These are phyloP conservation scores for Lithophane socia DNA, from an alignment of 2,888 invertebrate genomes.

Conservation along the genomic window DNA sequence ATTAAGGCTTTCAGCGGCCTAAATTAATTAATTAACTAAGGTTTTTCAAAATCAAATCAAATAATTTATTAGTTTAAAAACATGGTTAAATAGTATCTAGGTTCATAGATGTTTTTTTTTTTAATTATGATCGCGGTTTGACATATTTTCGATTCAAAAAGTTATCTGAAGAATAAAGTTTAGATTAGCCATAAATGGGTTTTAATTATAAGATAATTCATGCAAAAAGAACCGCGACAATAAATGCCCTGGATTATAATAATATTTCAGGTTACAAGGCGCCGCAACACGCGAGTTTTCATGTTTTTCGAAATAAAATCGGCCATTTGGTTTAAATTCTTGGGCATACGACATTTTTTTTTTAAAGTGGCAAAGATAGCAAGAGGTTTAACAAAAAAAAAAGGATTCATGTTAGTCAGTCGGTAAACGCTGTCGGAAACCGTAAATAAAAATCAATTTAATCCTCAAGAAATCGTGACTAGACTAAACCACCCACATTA, in stretches of 20 bases:
- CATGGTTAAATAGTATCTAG: too few relatives aligned
- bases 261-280: neutral
- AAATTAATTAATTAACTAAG: too few relatives aligned
- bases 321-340: neutral
- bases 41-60: too few relatives aligned
- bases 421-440: constrained; percentile 17
- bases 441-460: constrained; percentile 12
- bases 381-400: neutral
- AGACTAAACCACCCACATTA: constrained; percentile 34
- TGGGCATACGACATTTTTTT: neutral
- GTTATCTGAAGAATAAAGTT: too few relatives aligned
- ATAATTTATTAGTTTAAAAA: too few relatives aligned
- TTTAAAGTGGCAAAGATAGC: neutral
- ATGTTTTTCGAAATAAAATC: neutral
- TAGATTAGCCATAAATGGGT: too few relatives aligned
- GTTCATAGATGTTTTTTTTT: too few relatives aligned
- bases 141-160: too few relatives aligned
- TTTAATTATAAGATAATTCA: neutral
- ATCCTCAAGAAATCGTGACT: constrained; percentile 48
- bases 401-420: neutral
- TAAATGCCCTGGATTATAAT: neutral
- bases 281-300: neutral
- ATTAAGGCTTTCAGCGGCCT: neutral
- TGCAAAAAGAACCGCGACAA: neutral
- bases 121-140: too few relatives aligned